Conservation (phyloP, 2,888 invertebrate genomes). For the Bombyx huttoni region DNA sequence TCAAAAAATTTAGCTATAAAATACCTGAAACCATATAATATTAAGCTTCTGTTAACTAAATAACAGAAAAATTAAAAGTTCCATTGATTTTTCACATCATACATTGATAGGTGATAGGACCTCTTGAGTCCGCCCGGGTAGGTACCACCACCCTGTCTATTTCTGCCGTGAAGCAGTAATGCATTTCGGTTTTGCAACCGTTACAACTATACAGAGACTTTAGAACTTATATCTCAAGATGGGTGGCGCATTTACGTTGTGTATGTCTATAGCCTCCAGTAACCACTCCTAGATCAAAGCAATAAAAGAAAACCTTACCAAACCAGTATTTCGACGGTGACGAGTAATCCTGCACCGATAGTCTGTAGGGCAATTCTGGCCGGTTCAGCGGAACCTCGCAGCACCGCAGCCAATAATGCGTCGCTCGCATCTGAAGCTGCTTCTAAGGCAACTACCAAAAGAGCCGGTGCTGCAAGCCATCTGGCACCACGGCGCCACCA, state of each 20-base stretch:
- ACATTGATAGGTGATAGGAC: too few relatives aligned
- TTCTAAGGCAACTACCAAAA: constrained; percentile 51
- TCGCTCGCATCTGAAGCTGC: constrained; percentile 55
- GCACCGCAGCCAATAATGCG: constrained; percentile 41
- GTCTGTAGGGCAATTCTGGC: constrained; percentile 28
- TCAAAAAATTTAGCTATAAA: constrained; percentile 64
- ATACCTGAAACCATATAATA: constrained; percentile 36
- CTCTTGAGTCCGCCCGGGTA: too few relatives aligned
- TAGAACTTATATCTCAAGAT: too few relatives aligned
- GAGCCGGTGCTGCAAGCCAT: constrained; percentile 57
- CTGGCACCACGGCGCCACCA: constrained; percentile 61
- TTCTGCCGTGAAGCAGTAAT: too few relatives aligned
- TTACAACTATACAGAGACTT: too few relatives aligned
- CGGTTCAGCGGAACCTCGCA: constrained; percentile 39
- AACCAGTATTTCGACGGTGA: constrained; percentile 55
- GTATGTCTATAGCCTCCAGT: too few relatives aligned
- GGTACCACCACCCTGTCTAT: too few relatives aligned
- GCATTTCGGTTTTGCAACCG: too few relatives aligned
- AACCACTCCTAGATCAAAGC: too few relatives aligned
- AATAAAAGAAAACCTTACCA: constrained; percentile 44
- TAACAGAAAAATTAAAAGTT: too few relatives aligned
- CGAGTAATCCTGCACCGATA: constrained; percentile 37
- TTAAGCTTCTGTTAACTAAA: too few relatives aligned
- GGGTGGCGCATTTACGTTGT: too few relatives aligned
- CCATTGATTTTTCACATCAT: not conserved